Evolutionary conservation across 92 coral and sea anemone genomes (phyloP).

Genomic region (Porites cylindrica): DNA sequence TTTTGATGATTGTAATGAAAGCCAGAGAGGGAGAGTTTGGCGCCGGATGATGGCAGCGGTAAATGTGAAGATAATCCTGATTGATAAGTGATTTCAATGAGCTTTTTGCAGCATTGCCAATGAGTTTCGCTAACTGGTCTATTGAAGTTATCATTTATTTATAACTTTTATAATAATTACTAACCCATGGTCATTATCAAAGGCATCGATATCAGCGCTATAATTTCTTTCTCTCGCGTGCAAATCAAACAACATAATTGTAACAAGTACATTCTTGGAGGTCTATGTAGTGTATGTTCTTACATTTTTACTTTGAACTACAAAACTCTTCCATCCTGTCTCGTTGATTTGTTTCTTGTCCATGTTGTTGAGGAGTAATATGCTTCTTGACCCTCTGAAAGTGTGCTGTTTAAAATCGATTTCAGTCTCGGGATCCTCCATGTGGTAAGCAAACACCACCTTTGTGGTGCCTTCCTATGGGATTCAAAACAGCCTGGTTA

Average conservation of each 20-base stretch:
- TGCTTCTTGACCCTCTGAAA: slow-evolving; percentile 34
- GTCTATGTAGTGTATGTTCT: neutral
- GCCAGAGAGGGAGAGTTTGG: neutral
- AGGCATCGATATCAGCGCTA: no score
- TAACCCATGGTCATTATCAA: no score
- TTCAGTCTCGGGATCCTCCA: slow-evolving; percentile 41
- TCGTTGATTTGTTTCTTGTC: slow-evolving; percentile 40
- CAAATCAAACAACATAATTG: no score
- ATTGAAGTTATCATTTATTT: no score
- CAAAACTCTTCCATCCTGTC: slow-evolving; percentile 30
- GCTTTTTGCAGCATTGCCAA: no score
- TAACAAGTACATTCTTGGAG: no score
- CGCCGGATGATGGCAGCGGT: neutral
- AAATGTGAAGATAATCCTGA: neutral
- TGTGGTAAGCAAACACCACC: slow-evolving; percentile 41
- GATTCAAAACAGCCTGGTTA: neutral
- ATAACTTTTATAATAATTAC: no score
- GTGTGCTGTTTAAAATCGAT: slow-evolving; percentile 15
- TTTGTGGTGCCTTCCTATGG: slow-evolving; percentile 44
- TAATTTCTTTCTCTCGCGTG: no score
- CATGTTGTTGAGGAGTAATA: slow-evolving; percentile 40
- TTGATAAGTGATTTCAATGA: no score
- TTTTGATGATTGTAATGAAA: no score
- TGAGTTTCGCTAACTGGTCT: no score
- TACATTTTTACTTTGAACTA: slow-evolving; percentile 16